These are phyloP conservation scores for Myripristis jacobus DNA, from an alignment of 2,797 vertebrate genomes.

Conservation along the genomic window DNA sequence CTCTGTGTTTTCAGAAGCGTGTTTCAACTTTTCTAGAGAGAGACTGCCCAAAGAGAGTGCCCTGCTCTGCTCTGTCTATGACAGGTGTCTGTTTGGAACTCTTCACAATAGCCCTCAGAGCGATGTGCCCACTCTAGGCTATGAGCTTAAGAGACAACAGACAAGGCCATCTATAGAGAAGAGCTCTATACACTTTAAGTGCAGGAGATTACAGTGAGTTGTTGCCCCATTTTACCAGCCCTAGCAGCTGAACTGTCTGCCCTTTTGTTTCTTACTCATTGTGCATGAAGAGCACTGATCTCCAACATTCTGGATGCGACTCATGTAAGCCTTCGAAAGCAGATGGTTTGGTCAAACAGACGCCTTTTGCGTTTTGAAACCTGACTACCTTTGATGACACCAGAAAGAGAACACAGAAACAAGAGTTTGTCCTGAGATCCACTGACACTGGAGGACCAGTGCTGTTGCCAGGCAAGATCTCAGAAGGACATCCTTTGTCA, in stretches of 20 bases:
- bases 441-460: conserved; percentile 2
- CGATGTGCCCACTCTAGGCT: conserved; percentile 12
- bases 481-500: conserved; percentile 78
- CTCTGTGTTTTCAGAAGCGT: conserved; percentile 10
- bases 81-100: background rate
- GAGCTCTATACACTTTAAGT: conserved; percentile 38
- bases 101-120: conserved; percentile 4
- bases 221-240: conserved; percentile 39
- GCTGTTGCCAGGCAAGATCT: conserved; percentile 56
- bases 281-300: conserved; percentile 30
- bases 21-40: conserved; percentile 29
- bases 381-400: conserved; percentile 36
- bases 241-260: conserved; percentile 47
- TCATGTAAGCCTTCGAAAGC: conserved; percentile 21
- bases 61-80: conserved; percentile 12
- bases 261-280: conserved; percentile 52
- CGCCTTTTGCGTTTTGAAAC: conserved; percentile 39
- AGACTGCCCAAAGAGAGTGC: conserved; percentile 9
- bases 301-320: conserved; percentile 30
- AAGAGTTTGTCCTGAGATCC: conserved; percentile 52
- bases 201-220: conserved; percentile 37
- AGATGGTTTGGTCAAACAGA: conserved; percentile 35
- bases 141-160: conserved; percentile 28
- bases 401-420: conserved; percentile 36
- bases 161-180: conserved; percentile 39